Evolutionary conservation across 2,888 invertebrate species (phyloP).

Genomic region (Xestoiulus laeticollis): DNA sequence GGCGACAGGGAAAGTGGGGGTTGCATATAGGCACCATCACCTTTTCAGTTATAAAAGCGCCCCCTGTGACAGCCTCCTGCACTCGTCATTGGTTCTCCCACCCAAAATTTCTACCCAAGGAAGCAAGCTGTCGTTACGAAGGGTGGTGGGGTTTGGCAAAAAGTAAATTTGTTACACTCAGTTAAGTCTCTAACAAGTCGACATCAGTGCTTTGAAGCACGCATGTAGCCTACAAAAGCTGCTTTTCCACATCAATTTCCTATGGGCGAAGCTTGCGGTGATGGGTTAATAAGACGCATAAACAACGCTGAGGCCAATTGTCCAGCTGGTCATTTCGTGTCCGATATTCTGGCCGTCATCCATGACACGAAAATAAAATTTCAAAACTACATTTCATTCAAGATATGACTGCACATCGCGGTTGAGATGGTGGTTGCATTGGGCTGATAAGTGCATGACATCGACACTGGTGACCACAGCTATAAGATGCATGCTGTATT

Average conservation of each 20-base stretch:
- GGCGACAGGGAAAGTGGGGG: neutral
- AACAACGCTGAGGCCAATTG: slow-evolving; percentile 2
- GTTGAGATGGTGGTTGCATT: neutral
- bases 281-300: slow-evolving; percentile 34
- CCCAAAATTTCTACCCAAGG: neutral
- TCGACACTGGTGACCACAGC: neutral
- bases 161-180: slow-evolving; percentile 37
- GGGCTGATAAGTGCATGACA: neutral
- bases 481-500: no score
- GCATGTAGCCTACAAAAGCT: neutral
- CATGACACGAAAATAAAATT: slow-evolving; percentile 23
- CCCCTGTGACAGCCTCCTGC: neutral
- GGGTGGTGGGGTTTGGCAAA: neutral
- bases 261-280: slow-evolving; percentile 25
- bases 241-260: slow-evolving; percentile 37
- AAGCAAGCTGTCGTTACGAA: slow-evolving; percentile 24
- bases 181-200: slow-evolving; percentile 25
- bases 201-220: slow-evolving; percentile 22
- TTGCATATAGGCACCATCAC: slow-evolving; percentile 1
- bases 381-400: neutral
- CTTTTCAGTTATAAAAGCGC: slow-evolving; percentile 5
- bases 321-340: slow-evolving; percentile 29
- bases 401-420: neutral
- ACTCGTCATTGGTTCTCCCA: slow-evolving; percentile 21
- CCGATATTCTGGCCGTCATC: neutral